Base-by-base conservation (phyloP, 2,113 vertebrate genomes). In the Osmerus mordax region DNA sequence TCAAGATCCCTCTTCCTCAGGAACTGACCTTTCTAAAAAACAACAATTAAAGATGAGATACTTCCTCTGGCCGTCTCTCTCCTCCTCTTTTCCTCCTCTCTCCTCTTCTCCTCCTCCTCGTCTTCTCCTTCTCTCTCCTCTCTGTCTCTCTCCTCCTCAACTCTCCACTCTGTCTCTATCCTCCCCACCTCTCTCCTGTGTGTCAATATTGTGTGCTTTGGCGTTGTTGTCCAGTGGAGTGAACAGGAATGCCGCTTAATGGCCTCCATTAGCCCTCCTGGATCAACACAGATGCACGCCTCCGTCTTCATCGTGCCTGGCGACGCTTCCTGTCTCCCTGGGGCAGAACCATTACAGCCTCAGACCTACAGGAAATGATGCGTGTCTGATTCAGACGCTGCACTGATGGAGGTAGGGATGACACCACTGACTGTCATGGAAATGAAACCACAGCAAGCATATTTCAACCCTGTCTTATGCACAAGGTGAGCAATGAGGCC, bases 161-260 rank as follows among this genome's bases (percentile, higher is more conserved):
- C 13, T 54, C 13, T 13, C 16, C 13, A 16, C 2, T 54, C 13
- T 54, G 54, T 56, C 15, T 56, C 15, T 56, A 3, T 56, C 14
- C 15, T 56, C 15, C 16, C n/a, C 15, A 8, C n/a, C 15, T 56
- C 4, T 56, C 15, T 56, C 15, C 1, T 56, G 54, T 54, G 53
- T 23, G 32, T 53, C 13, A 7, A 23, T 29, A 19, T 25, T 71
- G 70, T 74, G 69, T 74, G 67, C 74, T 72, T 74, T 75, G 78
- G 79, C 76, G 23, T 28, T 41, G n/a, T 62, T 65, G 65, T 72
- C 56, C 74, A 47, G 54, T 52, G 36, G 63, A 78, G 77, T 77
- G 78, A 86, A 80, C 73, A 69, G n/a, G 54, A 25, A 64, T 61
- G 53, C 7, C 19, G 28, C 56, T 73, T 85, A 88, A 88, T 84